phyloP scores from a whole-genome alignment of 2,113 vertebrate species.

The Oncorhynchus kisutch region DNA sequence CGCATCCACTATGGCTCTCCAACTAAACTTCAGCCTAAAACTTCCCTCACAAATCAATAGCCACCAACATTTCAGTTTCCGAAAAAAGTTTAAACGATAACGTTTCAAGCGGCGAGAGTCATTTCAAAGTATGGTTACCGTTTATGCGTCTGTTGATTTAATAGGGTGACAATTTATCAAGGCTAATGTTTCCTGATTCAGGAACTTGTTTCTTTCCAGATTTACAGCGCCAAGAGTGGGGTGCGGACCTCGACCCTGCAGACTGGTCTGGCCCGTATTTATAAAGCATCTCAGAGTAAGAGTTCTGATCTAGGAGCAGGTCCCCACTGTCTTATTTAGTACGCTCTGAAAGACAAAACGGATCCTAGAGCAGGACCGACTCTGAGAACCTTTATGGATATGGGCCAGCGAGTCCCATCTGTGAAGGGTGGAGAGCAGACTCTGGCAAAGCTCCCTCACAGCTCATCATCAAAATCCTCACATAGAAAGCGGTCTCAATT shows the following conservation, averaged over 20 bases:
- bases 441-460: neutral
- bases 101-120: neutral
- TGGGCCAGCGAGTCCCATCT: too few species aligned
- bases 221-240: too few species aligned
- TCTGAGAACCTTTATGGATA: too few species aligned
- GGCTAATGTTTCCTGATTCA: conserved; percentile 15
- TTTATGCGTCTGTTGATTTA: neutral
- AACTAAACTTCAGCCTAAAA: too few species aligned
- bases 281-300: neutral
- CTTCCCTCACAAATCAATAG: too few species aligned
- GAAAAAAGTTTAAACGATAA: neutral
- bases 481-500: neutral
- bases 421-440: neutral
- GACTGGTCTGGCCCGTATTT: neutral
- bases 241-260: too few species aligned
- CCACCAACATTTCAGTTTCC: too few species aligned
- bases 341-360: too few species aligned
- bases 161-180: conserved; percentile 30
- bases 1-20: too few species aligned
- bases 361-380: too few species aligned
- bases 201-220: too few species aligned
- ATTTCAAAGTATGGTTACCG: neutral
- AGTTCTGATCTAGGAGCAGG: neutral
- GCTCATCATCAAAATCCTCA: neutral
- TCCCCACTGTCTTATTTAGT: too few species aligned